Base-by-base conservation (phyloP, 2,888 invertebrate species). In the Ecliptopera silaceata region DNA sequence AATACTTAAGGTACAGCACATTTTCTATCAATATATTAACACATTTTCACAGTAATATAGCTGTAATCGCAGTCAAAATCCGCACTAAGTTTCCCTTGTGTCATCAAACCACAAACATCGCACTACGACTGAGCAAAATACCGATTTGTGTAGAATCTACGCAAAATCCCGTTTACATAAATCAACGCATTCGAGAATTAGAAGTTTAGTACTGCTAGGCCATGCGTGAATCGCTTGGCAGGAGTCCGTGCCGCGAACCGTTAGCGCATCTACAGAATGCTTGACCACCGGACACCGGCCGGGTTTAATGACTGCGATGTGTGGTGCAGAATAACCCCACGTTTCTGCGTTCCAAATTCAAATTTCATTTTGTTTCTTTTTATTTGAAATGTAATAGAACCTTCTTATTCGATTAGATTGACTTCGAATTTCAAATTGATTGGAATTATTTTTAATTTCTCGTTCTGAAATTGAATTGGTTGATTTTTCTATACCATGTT, bases 121-220 rank as follows among this genome's bases (percentile, higher is more conserved):
- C 32, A 20, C 12, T 12, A n/a, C 4, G 12, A 32, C 32, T 8
- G 18, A 39, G 18, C 10, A n/a, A 39, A 18, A 11, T n/a, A n/a
- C 3, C 20, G 2, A n/a, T 41, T 12, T 22, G 8, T 12, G 12
- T 41, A 20, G 26, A 51, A 20, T 15, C 46, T 44, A 62, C 57
- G 50, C 55, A 31, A 59, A 61, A 46, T 54, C 45, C 65, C 65
- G 57, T 61, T 65, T 34, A 52, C 49, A 59, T 51, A 26, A 26
- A 26, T 26, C 3, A 8, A 56, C 54, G 59, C 61, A 63, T 50
- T 60, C 52, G 61, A 54, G 58, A 63, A 63, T 63, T 63, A 61
- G 59, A 59, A 42, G 59, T 43, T 56, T 52, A 50, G 41, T 52
- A 56, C 65, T 56, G 58, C 55, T 65, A 63, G 59, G 44, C 50